These are phyloP conservation scores for Trinectes maculatus DNA, from an alignment of 2,113 vertebrate species.

Conservation along the genomic window DNA sequence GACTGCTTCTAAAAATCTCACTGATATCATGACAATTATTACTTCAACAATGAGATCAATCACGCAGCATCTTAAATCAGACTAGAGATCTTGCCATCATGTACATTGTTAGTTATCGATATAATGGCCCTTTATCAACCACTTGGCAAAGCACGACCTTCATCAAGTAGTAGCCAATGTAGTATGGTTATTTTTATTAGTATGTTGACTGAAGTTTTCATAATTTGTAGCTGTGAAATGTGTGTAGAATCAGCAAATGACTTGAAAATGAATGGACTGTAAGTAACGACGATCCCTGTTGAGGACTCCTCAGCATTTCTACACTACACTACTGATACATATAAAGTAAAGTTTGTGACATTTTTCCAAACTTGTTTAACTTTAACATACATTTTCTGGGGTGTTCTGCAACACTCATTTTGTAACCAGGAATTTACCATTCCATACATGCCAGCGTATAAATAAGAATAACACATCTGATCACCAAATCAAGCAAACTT, in stretches of 20 bases:
- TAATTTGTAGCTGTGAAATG: not conserved
- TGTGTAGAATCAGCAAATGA: not conserved
- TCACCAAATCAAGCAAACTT: slow-evolving; percentile 13
- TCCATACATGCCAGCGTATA: no score
- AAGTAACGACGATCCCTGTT: no score
- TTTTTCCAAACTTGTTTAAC: no score
- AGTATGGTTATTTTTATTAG: slow-evolving; percentile 18
- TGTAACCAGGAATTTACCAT: no score
- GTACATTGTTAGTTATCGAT: slow-evolving; percentile 19
- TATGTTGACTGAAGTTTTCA: slow-evolving; percentile 9
- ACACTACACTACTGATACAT: no score
- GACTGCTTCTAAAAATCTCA: not conserved
- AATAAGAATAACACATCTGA: not conserved
- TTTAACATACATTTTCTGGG: no score
- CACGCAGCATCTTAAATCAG: not conserved
- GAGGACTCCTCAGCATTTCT: no score
- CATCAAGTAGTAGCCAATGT: slow-evolving; percentile 48
- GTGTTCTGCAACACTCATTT: no score
- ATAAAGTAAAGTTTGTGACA: no score
- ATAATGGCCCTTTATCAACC: slow-evolving; percentile 27
- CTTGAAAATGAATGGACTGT: not conserved
- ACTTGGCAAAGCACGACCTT: slow-evolving; percentile 24
- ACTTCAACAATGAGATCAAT: not conserved
- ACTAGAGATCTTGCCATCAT: slow-evolving; percentile 15
- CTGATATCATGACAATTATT: not conserved